Conservation (phyloP, 2,113 vertebrate genomes). For the Podilymbus podiceps region DNA sequence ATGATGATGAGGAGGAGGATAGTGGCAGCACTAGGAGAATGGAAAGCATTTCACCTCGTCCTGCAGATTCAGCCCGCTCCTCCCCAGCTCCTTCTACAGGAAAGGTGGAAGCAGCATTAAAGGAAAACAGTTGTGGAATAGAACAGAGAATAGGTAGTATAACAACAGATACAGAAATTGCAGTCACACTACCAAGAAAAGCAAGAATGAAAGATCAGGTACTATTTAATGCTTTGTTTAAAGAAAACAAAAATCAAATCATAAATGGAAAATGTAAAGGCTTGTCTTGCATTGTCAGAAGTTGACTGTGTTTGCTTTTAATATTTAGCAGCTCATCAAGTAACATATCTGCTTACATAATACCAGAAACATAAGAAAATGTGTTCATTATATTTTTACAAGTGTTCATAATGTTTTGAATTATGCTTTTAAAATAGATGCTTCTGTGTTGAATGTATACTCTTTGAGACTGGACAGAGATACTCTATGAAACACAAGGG, state of each 20-base stretch:
- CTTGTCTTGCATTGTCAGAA: neutral
- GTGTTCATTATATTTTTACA: neutral
- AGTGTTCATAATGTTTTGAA: neutral
- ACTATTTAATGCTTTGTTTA: constrained; percentile 55
- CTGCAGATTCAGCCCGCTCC: constrained; percentile 90
- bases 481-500: neutral
- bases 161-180: constrained; percentile 80
- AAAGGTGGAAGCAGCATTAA: constrained; percentile 89
- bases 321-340: neutral
- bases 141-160: constrained; percentile 79
- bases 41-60: constrained; percentile 87
- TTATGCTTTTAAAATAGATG: neutral
- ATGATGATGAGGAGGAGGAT: constrained; percentile 86
- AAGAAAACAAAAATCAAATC: constrained; percentile 20
- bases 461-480: neutral
- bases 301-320: neutral
- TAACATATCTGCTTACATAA: neutral
- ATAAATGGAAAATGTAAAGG: constrained; percentile 18
- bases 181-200: constrained; percentile 81
- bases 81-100: constrained; percentile 89
- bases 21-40: constrained; percentile 82
- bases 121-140: constrained; percentile 76
- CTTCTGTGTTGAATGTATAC: neutral
- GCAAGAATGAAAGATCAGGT: constrained; percentile 94
- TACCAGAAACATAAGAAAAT: neutral